These are phyloP conservation scores for Cantharis lateralis DNA, from an alignment of 2,888 invertebrate genomes.

Conservation along the genomic window DNA sequence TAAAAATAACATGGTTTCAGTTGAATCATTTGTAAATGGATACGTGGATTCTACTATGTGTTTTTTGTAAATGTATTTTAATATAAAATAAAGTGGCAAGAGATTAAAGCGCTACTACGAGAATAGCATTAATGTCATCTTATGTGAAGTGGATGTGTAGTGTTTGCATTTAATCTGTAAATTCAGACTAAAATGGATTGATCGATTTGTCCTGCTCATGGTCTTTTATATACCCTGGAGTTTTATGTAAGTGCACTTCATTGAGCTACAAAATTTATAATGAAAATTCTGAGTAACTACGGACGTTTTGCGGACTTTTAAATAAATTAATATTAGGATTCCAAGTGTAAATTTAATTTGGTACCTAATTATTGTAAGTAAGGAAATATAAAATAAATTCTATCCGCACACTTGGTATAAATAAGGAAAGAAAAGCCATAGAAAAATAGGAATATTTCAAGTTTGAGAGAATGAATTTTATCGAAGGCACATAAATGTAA, in stretches of 20 bases:
- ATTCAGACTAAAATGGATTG: background rate
- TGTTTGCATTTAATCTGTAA: background rate
- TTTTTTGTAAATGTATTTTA: background rate
- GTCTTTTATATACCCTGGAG: background rate
- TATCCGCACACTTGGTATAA: background rate
- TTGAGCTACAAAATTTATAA: background rate
- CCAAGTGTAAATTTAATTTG: background rate
- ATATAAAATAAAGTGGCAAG: background rate
- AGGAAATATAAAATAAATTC: background rate
- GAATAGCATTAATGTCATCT: background rate
- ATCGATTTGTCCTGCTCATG: background rate
- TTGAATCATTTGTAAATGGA: background rate
- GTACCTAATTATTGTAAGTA: background rate
- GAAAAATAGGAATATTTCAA: background rate
- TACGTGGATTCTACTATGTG: too few species aligned
- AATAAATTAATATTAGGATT: background rate
- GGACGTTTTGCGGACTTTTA: background rate
- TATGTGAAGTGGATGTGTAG: background rate
- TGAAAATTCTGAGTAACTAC: background rate
- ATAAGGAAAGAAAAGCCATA: background rate
- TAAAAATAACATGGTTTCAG: too few species aligned
- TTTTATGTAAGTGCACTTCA: background rate
- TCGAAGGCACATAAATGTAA: background rate
- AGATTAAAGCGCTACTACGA: background rate
- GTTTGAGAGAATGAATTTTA: background rate